phyloP scores from a whole-genome alignment of 2,113 vertebrate genomes.

The Polypterus senegalus region DNA sequence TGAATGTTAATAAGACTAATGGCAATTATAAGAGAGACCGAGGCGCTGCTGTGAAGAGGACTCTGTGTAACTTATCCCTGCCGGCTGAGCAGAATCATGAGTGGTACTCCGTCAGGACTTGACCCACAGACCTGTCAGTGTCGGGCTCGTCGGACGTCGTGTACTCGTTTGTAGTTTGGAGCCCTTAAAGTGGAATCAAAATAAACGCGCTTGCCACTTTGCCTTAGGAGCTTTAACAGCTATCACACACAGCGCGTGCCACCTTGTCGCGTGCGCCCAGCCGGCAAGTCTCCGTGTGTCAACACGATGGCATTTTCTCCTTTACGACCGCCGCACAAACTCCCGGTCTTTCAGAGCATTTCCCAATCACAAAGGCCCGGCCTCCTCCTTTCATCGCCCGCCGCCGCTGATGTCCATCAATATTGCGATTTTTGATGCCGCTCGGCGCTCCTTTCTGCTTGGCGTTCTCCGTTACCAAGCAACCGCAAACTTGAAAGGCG shows the following conservation, averaged over 20 bases:
- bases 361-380: constrained; percentile 3
- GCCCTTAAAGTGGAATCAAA: background rate
- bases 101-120: too few relatives aligned
- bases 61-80: too few relatives aligned
- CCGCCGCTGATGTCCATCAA: constrained; percentile 7
- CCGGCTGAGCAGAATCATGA: too few relatives aligned
- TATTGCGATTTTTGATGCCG: constrained; percentile 3
- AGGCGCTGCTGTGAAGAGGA: too few relatives aligned
- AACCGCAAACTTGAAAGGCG: constrained; percentile 31
- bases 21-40: too few relatives aligned
- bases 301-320: constrained; percentile 7
- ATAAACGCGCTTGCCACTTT: too few relatives aligned
- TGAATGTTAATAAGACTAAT: too few relatives aligned
- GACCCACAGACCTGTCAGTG: too few relatives aligned
- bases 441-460: constrained; percentile 1
- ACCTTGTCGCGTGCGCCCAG: background rate
- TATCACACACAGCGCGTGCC: background rate
- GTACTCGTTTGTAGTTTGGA: background rate
- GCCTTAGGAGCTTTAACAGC: too few relatives aligned
- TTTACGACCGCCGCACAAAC: constrained; percentile 16
- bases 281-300: background rate
- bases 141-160: background rate
- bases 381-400: constrained; percentile 15
- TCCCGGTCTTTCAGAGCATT: background rate
- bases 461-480: constrained; percentile 48